Conservation (phyloP, 2,888 invertebrate genomes). For the Eilema griseolum region DNA sequence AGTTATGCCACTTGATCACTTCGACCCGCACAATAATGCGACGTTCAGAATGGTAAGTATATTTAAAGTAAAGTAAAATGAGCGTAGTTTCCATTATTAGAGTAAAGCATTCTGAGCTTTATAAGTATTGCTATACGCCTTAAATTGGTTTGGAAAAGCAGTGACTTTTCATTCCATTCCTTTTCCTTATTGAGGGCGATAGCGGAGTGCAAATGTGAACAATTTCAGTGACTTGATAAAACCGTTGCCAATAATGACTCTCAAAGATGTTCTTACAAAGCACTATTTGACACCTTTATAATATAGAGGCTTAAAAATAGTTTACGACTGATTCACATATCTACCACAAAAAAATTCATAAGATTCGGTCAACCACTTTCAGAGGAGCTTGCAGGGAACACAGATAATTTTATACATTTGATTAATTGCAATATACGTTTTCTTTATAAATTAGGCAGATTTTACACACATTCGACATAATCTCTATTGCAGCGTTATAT, state of each 20-base stretch:
- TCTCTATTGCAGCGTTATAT: constrained; percentile 80
- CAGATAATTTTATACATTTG: too few relatives aligned
- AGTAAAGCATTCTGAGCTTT: background rate
- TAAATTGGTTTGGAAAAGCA: background rate
- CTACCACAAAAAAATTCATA: too few relatives aligned
- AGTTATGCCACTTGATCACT: constrained; percentile 86
- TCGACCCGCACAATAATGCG: constrained; percentile 80
- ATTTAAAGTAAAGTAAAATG: background rate
- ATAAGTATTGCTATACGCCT: background rate
- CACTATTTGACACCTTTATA: background rate
- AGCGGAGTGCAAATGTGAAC: constrained; percentile 2
- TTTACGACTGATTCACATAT: too few relatives aligned
- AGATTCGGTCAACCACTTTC: too few relatives aligned
- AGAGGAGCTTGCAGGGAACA: too few relatives aligned
- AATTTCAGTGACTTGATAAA: background rate
- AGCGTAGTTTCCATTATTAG: background rate
- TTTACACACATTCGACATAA: too few relatives aligned
- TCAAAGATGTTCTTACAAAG: background rate
- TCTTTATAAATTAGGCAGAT: too few relatives aligned
- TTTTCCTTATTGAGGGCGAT: background rate
- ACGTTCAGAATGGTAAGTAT: constrained; percentile 86
- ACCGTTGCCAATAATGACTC: background rate
- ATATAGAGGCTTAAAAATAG: too few relatives aligned
- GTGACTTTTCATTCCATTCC: background rate
- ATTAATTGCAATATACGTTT: too few relatives aligned